phyloP scores from a whole-genome alignment of 2,797 vertebrate genomes.

The Adrianichthys oophorus region DNA sequence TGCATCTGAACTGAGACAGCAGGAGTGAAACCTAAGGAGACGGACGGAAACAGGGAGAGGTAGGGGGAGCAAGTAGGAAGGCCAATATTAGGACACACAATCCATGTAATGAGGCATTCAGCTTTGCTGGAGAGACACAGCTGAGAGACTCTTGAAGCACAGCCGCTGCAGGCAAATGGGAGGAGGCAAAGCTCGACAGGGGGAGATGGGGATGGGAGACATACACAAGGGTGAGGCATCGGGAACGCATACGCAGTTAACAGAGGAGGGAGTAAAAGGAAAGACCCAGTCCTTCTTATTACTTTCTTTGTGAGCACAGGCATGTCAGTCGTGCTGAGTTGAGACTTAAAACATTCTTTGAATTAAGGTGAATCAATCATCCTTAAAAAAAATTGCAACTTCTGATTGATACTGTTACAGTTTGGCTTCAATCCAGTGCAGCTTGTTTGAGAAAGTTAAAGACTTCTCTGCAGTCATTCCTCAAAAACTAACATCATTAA shows the following conservation, averaged over 20 bases:
- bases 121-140: conserved; percentile 50
- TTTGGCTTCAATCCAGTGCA: too few relatives aligned
- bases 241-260: not conserved
- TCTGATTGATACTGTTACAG: too few relatives aligned
- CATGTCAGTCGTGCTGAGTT: not conserved
- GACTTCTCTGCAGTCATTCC: too few relatives aligned
- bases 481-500: too few relatives aligned
- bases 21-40: conserved; percentile 4
- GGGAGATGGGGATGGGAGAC: not conserved
- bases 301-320: not conserved
- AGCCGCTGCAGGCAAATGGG: conserved; percentile 27
- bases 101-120: conserved; percentile 72
- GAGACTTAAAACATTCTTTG: not conserved
- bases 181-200: conserved; percentile 10
- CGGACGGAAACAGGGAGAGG: conserved; percentile 12
- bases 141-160: conserved; percentile 49
- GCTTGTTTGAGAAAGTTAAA: too few relatives aligned
- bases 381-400: too few relatives aligned
- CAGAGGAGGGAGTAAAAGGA: not conserved
- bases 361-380: too few relatives aligned
- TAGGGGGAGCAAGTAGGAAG: conserved; percentile 51
- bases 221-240: too few relatives aligned
- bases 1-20: conserved; percentile 53
- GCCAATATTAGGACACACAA: conserved; percentile 60
- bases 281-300: not conserved